Evolutionary conservation across 2,888 invertebrate genomes (phyloP), one percentile per base, ranked within the genome.

Genomic region (Philereme vetulata): DNA sequence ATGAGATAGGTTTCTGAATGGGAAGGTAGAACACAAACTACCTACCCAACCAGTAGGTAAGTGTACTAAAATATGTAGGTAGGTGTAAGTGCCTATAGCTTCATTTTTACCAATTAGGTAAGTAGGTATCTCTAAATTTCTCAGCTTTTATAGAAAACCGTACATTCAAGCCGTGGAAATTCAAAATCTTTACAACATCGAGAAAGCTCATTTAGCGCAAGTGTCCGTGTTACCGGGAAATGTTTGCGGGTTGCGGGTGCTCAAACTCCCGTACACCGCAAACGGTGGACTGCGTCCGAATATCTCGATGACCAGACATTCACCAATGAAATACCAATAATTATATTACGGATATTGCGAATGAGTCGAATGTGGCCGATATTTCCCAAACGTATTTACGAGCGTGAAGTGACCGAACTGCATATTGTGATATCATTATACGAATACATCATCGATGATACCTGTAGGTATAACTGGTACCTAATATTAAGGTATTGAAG

Each of bases 261-360:
- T 76, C 75, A 72, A 81, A 82, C 80, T 81, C 75, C 73, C 76
- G 64, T 70, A 70, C 68, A 78, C 85, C 84, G 74, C 85, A 75
- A 80, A 80, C 81, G 76, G 75, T 44, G 44, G 6, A 10, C 10
- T 77, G 75, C 78, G 77, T 74, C 80, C 77, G 61, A 65, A 65
- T 75, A 74, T 74, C 73, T 69, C 72, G 71, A 74, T 76, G 67
- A 68, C 65, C 71, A 68, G 64, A 66, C 61, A 64, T 52, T 67
- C 74, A 67, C 73, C 77, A 73, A 69, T 80, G 77, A 78, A 79
- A 81, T 78, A 77, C 77, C 80, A 74, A 80, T 82, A 82, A 82
- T 80, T 78, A 75, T 75, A 74, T 77, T 72, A 79, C 71, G 65
- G 60, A 66, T 71, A 74, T 66, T 70, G 67, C 66, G 61, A 71